phyloP scores from a whole-genome alignment of 2,797 vertebrate species.

The Carcharodon carcharias region DNA sequence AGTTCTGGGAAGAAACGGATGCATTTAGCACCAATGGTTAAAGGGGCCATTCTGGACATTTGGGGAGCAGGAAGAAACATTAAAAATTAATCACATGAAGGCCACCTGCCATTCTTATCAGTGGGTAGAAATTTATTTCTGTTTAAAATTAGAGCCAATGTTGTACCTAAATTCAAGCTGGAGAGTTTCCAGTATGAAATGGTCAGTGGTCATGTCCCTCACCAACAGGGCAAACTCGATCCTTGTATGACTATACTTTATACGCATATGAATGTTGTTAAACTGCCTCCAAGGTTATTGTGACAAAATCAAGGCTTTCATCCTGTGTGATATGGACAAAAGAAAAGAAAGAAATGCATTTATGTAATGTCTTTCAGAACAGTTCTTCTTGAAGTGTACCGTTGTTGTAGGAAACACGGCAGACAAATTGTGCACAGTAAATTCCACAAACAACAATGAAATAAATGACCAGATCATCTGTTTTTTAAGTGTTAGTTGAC shows the following conservation, averaged over 20 bases:
- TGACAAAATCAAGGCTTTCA: not conserved
- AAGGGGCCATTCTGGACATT: not conserved
- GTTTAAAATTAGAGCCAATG: not conserved
- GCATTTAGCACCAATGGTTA: not conserved
- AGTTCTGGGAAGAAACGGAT: not conserved
- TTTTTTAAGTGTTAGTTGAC: not conserved
- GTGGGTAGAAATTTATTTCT: not conserved
- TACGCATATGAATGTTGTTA: not conserved
- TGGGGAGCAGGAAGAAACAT: not conserved
- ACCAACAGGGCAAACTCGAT: not conserved
- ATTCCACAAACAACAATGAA: not conserved
- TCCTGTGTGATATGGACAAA: not conserved
- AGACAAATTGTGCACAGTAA: not conserved
- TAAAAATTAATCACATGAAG: not conserved
- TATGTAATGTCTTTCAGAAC: not conserved
- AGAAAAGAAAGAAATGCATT: not conserved
- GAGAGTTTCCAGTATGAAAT: not conserved
- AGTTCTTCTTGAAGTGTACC: not conserved
- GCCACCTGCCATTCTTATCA: not conserved
- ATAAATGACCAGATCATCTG: not conserved
- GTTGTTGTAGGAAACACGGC: not conserved
- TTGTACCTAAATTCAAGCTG: not conserved
- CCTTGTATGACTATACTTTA: not conserved
- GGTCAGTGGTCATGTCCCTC: not conserved
- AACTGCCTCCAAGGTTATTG: not conserved